Evolutionary conservation across 1,140 invertebrate genomes (phyloP).

Genomic region (Wasmannia auropunctata): DNA sequence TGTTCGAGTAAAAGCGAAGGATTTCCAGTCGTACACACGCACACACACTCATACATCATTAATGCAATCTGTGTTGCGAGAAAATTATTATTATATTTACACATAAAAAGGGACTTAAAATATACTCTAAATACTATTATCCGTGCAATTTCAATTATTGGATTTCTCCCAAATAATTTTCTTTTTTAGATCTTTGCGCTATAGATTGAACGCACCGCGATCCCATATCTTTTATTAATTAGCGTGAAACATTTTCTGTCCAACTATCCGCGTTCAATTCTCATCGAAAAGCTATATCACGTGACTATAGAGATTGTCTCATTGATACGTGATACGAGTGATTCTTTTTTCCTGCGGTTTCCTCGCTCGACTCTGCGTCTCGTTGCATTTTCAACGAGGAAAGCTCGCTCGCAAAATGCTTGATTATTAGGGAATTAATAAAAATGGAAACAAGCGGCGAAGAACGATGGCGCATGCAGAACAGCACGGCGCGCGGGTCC

Average conservation of each 20-base stretch:
- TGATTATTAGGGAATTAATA: constrained; percentile 45
- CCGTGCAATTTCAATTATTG: background rate
- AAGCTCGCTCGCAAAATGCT: background rate
- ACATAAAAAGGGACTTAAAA: background rate
- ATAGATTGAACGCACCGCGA: background rate
- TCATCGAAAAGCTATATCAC: background rate
- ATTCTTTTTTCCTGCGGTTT: background rate
- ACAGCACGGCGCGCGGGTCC: background rate
- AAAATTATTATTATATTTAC: background rate
- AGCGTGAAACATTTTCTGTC: background rate
- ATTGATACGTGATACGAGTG: background rate
- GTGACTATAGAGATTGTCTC: background rate
- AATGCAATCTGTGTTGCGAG: background rate
- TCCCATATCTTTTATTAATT: constrained; percentile 39
- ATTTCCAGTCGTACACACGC: background rate
- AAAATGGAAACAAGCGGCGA: constrained; percentile 23
- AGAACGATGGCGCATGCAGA: background rate
- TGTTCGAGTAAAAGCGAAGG: constrained; percentile 7
- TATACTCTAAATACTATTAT: background rate
- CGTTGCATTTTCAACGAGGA: background rate
- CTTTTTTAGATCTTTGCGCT: background rate
- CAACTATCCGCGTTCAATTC: background rate
- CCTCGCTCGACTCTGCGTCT: background rate
- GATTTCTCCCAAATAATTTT: background rate
- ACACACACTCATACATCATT: background rate